Evolutionary conservation across 2,113 vertebrate species (phyloP).

Genomic region (Notothenia rossii): DNA sequence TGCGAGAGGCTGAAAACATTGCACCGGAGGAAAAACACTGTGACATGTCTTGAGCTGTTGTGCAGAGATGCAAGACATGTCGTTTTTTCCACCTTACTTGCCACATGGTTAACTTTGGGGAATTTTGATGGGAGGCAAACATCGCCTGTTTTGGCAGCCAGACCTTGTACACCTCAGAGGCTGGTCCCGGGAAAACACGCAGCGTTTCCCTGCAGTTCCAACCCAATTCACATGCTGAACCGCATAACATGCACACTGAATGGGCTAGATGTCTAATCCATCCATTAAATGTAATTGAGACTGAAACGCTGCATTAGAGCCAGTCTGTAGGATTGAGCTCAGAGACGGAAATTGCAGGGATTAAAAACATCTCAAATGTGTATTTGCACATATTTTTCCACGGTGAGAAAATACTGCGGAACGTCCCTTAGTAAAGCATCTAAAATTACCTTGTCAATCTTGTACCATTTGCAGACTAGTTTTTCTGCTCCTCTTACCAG

Average conservation of each 20-base stretch:
- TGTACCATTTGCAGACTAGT: constrained; percentile 56
- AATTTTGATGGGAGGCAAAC: constrained; percentile 64
- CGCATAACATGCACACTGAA: constrained; percentile 63
- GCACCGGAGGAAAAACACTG: constrained; percentile 46
- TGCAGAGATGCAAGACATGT: constrained; percentile 62
- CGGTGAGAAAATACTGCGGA: constrained; percentile 47
- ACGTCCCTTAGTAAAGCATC: constrained; percentile 53
- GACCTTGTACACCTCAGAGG: constrained; percentile 40
- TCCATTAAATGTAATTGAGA: constrained; percentile 75
- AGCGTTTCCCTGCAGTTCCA: constrained; percentile 46
- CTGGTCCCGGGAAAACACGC: constrained; percentile 51
- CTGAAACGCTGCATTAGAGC: constrained; percentile 73
- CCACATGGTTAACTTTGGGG: constrained; percentile 60
- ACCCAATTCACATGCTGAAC: constrained; percentile 56
- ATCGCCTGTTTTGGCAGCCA: constrained; percentile 59
- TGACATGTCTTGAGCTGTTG: constrained; percentile 63
- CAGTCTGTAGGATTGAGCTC: constrained; percentile 65
- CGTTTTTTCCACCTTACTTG: constrained; percentile 66
- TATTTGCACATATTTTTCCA: constrained; percentile 53
- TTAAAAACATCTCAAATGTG: constrained; percentile 70
- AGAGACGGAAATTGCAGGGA: constrained; percentile 69
- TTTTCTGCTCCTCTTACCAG: constrained; percentile 56
- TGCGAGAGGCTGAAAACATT: constrained; percentile 49
- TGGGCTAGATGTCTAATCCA: constrained; percentile 70
- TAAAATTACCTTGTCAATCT: constrained; percentile 77